Evolutionary conservation across 2,888 invertebrate genomes (phyloP).

Genomic region (Epirrhoe alternata): DNA sequence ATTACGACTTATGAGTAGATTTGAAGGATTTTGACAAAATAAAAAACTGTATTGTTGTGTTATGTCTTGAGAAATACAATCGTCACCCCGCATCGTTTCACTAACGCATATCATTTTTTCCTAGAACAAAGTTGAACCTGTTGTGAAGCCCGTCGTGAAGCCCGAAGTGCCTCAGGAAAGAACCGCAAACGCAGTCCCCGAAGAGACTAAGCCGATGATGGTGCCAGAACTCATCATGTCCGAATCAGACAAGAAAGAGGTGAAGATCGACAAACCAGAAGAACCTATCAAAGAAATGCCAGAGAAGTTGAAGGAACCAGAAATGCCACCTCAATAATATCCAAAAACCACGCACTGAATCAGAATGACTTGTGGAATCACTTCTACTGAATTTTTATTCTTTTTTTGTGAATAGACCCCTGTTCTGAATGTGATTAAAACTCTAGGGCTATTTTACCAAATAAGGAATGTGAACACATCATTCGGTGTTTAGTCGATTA

Average conservation of each 20-base stretch:
- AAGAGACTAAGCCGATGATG: conserved; percentile 62
- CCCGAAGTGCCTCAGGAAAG: conserved; percentile 57
- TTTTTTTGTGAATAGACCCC: conserved; percentile 31
- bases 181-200: conserved; percentile 49
- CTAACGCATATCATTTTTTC: background rate
- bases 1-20: no score
- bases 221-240: conserved; percentile 79
- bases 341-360: conserved; percentile 23
- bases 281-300: conserved; percentile 39
- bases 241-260: conserved; percentile 65
- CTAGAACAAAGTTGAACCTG: conserved; percentile 58
- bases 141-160: conserved; percentile 52
- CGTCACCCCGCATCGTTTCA: no score
- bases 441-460: conserved; percentile 76
- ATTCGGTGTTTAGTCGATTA: conserved; percentile 50
- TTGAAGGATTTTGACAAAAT: background rate
- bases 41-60: no score
- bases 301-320: conserved; percentile 44
- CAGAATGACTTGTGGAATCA: conserved; percentile 20
- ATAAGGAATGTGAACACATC: conserved; percentile 61
- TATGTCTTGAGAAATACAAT: no score
- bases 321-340: conserved; percentile 41
- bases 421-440: conserved; percentile 45
- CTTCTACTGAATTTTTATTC: conserved; percentile 12
- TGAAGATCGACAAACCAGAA: conserved; percentile 55